Percentiles rank a stretch among this genome's conserved stretches.
phyloP scores from a whole-genome alignment of 2,113 vertebrate species.

The Ceyx margarethae region DNA sequence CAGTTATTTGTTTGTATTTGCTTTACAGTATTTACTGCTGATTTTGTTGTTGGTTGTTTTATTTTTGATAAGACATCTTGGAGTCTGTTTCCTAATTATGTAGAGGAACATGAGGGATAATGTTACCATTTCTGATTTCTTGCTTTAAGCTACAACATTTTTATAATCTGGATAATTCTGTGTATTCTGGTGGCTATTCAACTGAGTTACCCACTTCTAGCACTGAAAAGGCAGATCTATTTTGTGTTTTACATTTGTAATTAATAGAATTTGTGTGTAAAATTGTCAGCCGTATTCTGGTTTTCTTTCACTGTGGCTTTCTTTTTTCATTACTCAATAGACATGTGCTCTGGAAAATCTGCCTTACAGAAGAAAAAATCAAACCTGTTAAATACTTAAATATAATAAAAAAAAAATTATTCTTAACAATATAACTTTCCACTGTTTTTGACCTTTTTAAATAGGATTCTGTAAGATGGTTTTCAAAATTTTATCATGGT shows the following conservation, averaged over 20 bases:
- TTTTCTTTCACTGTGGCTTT: background rate
- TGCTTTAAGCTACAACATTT: background rate
- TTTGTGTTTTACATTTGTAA: background rate
- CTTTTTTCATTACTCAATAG: background rate
- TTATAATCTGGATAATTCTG: background rate
- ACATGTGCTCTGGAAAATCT: background rate
- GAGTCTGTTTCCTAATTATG: background rate
- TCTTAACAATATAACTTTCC: background rate
- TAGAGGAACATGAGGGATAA: background rate
- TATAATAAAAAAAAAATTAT: background rate
- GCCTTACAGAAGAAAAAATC: background rate
- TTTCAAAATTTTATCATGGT: background rate
- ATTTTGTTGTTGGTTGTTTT: background rate
- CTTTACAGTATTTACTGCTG: conserved; percentile 3
- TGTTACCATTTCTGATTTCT: background rate
- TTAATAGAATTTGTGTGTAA: background rate
- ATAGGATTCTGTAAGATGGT: background rate
- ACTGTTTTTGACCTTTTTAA: background rate
- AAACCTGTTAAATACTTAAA: background rate
- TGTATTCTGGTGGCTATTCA: background rate
- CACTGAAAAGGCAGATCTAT: background rate
- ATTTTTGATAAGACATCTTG: background rate
- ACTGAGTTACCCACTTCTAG: background rate
- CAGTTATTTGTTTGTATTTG: conserved; percentile 21
- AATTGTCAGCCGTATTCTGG: background rate